phyloP scores from a whole-genome alignment of 2,797 vertebrate genomes.

The Geotrypetes seraphini region DNA sequence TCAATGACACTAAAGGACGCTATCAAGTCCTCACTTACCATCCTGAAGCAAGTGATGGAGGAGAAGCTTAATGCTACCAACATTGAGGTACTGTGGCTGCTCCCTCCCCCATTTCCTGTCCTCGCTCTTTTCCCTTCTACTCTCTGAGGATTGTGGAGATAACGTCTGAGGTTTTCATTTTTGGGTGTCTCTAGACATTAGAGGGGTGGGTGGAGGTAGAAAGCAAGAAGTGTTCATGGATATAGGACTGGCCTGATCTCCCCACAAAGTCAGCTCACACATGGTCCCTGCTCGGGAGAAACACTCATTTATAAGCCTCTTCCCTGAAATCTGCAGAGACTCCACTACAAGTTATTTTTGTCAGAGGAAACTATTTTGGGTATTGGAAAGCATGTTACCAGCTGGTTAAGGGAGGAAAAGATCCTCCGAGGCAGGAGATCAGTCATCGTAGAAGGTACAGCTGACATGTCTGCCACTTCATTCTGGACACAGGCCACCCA shows the following conservation, averaged over 20 bases:
- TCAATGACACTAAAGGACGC: slow-evolving; percentile 98
- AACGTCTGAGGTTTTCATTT: no score
- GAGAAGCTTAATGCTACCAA: slow-evolving; percentile 98
- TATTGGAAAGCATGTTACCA: background rate
- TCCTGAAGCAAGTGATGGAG: slow-evolving; percentile 98
- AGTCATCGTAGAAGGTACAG: slow-evolving; percentile 26
- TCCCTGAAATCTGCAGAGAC: slow-evolving; percentile 18
- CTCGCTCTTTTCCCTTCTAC: no score
- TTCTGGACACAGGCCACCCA: no score
- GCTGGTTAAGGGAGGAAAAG: slow-evolving; percentile 29
- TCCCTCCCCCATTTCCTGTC: no score
- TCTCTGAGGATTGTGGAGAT: no score
- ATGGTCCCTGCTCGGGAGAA: background rate
- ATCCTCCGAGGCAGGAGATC: slow-evolving; percentile 36
- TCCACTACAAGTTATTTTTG: slow-evolving; percentile 44
- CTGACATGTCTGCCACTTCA: slow-evolving; percentile 11
- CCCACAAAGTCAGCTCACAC: fast-evolving
- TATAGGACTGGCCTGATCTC: no score
- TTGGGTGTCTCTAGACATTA: no score
- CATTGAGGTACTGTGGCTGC: slow-evolving; percentile 95
- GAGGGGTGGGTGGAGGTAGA: no score
- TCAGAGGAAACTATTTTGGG: slow-evolving; percentile 48
- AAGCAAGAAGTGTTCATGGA: no score
- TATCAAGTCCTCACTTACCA: slow-evolving; percentile 94
- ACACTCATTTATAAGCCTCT: background rate